Evolutionary conservation across 1,140 invertebrate species (phyloP), one percentile per base, ranked within the genome.

Genomic region (Leptinotarsa texana): DNA sequence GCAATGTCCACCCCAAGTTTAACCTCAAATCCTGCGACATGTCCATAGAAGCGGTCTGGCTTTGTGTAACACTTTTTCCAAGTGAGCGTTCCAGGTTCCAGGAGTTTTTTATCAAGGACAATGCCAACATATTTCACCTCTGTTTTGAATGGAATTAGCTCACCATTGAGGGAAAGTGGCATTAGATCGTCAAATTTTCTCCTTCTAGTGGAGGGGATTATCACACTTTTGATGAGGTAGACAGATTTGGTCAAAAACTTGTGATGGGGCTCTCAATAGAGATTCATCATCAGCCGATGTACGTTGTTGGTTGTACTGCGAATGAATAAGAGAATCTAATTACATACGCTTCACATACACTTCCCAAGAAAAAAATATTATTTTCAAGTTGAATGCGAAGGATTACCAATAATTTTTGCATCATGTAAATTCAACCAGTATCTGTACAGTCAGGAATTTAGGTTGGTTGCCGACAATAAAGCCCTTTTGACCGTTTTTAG

Each of bases 381-480:
- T 57, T n/a, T 3, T 1, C 51, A 17, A 57, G 51, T 57, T 3
- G 51, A 57, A 57, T 2, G 15, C 15, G 51, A 17, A n/a, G 15
- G 51, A 57, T n/a, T 13, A n/a, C 4, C 51, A 57, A 57, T 57
- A 15, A 57, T n/a, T n/a, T n/a, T 57, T 57, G 17, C 51, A n/a
- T 17, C n/a, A 57, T 57, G 51, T 57, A 1, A 57, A 57, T 57
- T n/a, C 0, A 57, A 13, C 51, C 15, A 57, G 6, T 57, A 57
- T 57, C 1, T 57, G 2, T 86, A 83, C 6, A 13, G 15, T n/a
- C 51, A n/a, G 4, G 11, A 51, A 57, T 57, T 57, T 3, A 57
- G 8, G 51, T 57, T 57, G 51, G 51, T 57, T 57, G 4, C 13
- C 13, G 51, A 57, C n/a, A 57, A 57, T 57, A 57, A 15, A 6